Conservation (phyloP, 2,888 invertebrate species). For the Pseudoips prasinana region DNA sequence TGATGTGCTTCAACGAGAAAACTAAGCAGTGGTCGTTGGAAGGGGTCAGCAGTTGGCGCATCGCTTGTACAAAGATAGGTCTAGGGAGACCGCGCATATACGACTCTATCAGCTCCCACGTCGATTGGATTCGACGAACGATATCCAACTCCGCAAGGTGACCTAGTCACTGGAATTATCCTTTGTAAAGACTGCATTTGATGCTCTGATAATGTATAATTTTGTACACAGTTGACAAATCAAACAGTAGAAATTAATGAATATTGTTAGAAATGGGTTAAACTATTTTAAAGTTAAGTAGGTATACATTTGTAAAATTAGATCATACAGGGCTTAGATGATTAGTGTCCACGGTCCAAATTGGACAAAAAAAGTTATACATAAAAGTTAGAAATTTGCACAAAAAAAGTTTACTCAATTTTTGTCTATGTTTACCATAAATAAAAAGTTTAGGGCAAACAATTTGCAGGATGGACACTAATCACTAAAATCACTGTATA, state of each 20-base stretch:
- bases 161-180: slow-evolving; percentile 34
- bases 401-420: too few relatives aligned
- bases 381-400: too few relatives aligned
- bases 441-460: too few relatives aligned
- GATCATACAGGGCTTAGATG: too few relatives aligned
- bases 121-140: slow-evolving; percentile 92
- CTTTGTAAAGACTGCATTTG: slow-evolving; percentile 54
- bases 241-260: slow-evolving; percentile 6
- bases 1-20: slow-evolving; percentile 89
- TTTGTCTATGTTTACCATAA: too few relatives aligned
- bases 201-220: slow-evolving; percentile 19
- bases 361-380: too few relatives aligned
- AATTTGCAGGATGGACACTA: too few relatives aligned
- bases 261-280: slow-evolving; percentile 7
- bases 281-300: too few relatives aligned
- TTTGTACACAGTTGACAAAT: slow-evolving; percentile 14
- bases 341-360: too few relatives aligned
- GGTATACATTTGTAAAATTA: too few relatives aligned
- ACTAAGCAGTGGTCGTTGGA: slow-evolving; percentile 89
- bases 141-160: slow-evolving; percentile 81
- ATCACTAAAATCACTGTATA: too few relatives aligned
- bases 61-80: slow-evolving; percentile 90
- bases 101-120: slow-evolving; percentile 90
- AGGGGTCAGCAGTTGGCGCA: slow-evolving; percentile 93
- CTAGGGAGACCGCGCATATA: slow-evolving; percentile 91